These are phyloP conservation scores for Eutolmus rufibarbis DNA, from an alignment of 2,888 invertebrate species.

Conservation along the genomic window DNA sequence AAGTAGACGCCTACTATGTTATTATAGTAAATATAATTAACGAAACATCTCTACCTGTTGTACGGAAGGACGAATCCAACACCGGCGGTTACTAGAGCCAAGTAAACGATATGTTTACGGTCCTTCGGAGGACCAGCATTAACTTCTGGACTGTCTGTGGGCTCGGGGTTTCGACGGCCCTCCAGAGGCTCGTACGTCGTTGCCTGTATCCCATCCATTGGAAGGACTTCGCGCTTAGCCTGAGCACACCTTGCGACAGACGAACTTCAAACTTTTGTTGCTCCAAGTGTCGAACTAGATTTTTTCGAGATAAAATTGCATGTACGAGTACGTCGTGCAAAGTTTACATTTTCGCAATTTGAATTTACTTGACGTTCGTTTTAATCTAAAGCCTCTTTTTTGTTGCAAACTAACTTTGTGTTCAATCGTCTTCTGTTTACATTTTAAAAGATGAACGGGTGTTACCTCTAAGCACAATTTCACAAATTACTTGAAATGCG, in stretches of 20 bases:
- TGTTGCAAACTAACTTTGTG: not conserved
- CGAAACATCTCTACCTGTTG: slow-evolving; percentile 73
- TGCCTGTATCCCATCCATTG: slow-evolving; percentile 58
- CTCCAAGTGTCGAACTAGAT: not conserved
- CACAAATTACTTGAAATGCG: not conserved
- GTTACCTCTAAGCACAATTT: not conserved
- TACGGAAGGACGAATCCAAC: slow-evolving; percentile 90
- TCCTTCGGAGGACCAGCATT: slow-evolving; percentile 61
- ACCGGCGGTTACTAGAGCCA: slow-evolving; percentile 78
- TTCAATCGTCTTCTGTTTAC: not conserved
- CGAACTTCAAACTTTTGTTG: not conserved
- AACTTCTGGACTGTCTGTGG: slow-evolving; percentile 61
- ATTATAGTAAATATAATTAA: not conserved
- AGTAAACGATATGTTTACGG: slow-evolving; percentile 60
- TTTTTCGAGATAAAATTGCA: not conserved
- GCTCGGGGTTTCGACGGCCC: slow-evolving; percentile 57
- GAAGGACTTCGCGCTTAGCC: not conserved
- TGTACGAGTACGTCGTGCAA: not conserved
- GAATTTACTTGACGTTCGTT: not conserved
- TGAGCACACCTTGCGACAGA: not conserved
- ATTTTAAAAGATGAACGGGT: not conserved
- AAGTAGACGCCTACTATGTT: not conserved
- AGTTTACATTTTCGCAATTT: not conserved
- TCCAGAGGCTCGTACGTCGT: slow-evolving; percentile 61
- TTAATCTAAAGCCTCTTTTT: not conserved